Percentiles rank a stretch among this genome's conserved stretches.
Evolutionary conservation across 37 sponge, comb jelly and placozoan genomes (phyloP).

Genomic region (Chondrosia reniformis): DNA sequence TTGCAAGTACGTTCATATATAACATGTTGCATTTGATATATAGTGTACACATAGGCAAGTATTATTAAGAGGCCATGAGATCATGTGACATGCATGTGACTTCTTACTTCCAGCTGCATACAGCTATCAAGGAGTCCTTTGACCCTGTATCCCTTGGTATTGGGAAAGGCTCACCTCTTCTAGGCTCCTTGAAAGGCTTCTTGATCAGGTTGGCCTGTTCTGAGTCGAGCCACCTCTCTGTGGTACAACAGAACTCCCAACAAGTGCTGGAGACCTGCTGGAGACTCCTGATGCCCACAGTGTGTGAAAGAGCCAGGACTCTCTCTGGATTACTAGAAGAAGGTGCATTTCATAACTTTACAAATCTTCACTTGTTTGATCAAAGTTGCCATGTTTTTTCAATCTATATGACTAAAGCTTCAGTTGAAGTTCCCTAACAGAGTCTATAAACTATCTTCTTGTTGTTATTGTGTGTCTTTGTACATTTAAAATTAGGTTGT

Average conservation of each 20-base stretch:
- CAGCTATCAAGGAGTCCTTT: constrained; percentile 51
- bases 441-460: too few relatives aligned
- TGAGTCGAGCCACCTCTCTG: constrained; percentile 39
- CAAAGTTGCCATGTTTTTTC: too few relatives aligned
- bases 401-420: too few relatives aligned
- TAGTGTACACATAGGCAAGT: not conserved
- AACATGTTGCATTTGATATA: constrained; percentile 9
- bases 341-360: too few relatives aligned
- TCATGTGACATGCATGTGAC: too few relatives aligned
- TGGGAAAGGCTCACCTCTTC: constrained; percentile 53
- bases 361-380: too few relatives aligned
- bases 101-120: constrained; percentile 66
- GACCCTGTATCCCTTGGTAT: constrained; percentile 52
- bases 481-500: too few relatives aligned
- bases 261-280: constrained; percentile 69
- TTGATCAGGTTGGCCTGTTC: constrained; percentile 75
- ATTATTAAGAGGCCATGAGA: too few relatives aligned
- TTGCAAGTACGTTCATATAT: constrained; percentile 64
- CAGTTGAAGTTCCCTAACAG: too few relatives aligned
- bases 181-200: constrained; percentile 77
- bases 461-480: too few relatives aligned
- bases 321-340: constrained; percentile 60
- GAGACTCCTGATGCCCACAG: constrained; percentile 82
- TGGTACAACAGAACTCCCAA: constrained; percentile 86
- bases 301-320: constrained; percentile 78